Percentiles rank a stretch among this genome's conserved stretches.
Conservation (phyloP, 2,888 invertebrate genomes). For the Eristalis intricaria region DNA sequence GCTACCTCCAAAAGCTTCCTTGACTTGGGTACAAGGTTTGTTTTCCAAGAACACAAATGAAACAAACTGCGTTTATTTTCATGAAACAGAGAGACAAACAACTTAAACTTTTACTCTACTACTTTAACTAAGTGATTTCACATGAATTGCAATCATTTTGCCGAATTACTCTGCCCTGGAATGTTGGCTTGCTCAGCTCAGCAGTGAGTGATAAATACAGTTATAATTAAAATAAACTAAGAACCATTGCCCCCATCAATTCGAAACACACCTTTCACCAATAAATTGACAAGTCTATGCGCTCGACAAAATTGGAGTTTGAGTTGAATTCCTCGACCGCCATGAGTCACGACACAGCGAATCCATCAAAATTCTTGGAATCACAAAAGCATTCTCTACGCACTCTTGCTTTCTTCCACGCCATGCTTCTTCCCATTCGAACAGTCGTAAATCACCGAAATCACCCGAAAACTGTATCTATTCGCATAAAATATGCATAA, state of each 20-base stretch:
- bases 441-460: not conserved
- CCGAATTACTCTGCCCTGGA: not conserved
- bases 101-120: too few species aligned
- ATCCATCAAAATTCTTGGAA: not conserved
- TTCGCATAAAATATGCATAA: not conserved
- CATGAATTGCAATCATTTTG: not conserved
- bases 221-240: not conserved
- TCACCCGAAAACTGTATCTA: not conserved
- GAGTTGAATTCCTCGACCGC: not conserved
- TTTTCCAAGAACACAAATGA: too few species aligned
- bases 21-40: too few species aligned
- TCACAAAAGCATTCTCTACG: not conserved
- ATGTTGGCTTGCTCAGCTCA: not conserved
- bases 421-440: not conserved
- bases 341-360: not conserved
- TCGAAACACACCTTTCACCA: not conserved
- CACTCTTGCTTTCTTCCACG: not conserved
- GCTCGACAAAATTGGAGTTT: not conserved
- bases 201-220: not conserved
- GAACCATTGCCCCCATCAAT: not conserved
- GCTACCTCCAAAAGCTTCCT: too few species aligned
- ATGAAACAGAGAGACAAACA: too few species aligned
- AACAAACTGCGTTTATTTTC: too few species aligned
- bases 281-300: not conserved
- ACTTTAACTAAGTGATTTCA: too few species aligned